Percentiles rank a stretch among this genome's conserved stretches.
Conservation (phyloP, 2,888 invertebrate species). For the Atherix ibis region DNA sequence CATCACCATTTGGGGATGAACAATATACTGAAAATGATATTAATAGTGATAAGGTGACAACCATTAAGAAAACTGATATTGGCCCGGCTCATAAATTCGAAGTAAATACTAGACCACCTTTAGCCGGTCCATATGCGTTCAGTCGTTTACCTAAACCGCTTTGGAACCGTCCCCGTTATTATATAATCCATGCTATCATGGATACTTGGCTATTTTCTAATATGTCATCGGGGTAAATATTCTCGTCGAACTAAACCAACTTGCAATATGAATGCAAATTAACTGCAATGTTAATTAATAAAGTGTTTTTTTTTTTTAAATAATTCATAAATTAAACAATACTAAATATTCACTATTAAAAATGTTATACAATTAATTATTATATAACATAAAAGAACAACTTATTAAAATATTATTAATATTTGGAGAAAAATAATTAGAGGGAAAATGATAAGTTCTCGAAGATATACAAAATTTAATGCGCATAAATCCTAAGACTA, state of each 20-base stretch:
- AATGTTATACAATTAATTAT: no score
- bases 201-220: slow-evolving; percentile 76
- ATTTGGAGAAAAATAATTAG: no score
- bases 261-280: not conserved
- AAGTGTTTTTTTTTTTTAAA: no score
- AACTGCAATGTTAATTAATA: not conserved
- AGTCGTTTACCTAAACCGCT: slow-evolving; percentile 71
- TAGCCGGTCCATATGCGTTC: slow-evolving; percentile 82
- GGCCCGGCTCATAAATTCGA: slow-evolving; percentile 35
- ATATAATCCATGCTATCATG: slow-evolving; percentile 53
- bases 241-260: not conserved
- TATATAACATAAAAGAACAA: no score
- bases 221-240: slow-evolving; percentile 56
- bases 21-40: not conserved
- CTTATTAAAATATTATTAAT: no score
- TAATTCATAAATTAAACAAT: no score
- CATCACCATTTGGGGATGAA: not conserved
- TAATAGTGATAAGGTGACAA: slow-evolving; percentile 16
- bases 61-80: slow-evolving; percentile 31
- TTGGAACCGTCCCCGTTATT: slow-evolving; percentile 64
- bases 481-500: no score
- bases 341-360: no score
- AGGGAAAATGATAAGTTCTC: no score
- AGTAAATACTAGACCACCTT: slow-evolving; percentile 55
- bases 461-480: no score